A percentile compares a stretch with the other conserved stretches of the same genome.
These are phyloP conservation scores for Junonia oenone DNA, from an alignment of 2,888 invertebrate genomes.

Conservation along the genomic window DNA sequence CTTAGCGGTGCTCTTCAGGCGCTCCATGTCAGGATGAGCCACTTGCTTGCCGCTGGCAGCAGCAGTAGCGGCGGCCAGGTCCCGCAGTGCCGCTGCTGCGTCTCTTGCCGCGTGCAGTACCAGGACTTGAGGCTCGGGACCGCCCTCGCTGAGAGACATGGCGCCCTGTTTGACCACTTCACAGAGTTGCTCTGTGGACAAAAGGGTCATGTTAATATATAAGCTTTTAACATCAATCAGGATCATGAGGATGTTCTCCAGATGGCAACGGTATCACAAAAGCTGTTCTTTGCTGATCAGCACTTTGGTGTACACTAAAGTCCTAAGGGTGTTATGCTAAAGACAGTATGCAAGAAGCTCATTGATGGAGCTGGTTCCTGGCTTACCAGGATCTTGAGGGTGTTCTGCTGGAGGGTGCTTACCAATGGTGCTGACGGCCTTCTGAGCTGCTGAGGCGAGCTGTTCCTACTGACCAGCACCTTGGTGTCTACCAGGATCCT, in stretches of 20 bases:
- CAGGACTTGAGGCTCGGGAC: slow-evolving; percentile 98
- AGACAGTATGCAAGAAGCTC: too few relatives aligned
- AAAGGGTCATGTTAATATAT: too few relatives aligned
- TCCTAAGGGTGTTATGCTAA: too few relatives aligned
- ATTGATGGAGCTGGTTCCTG: too few relatives aligned
- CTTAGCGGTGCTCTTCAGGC: slow-evolving; percentile 89
- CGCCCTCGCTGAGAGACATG: slow-evolving; percentile 93
- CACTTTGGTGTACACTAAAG: too few relatives aligned
- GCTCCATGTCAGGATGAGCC: slow-evolving; percentile 96
- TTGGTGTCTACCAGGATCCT: too few relatives aligned
- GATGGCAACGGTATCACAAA: too few relatives aligned
- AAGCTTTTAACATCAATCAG: too few relatives aligned
- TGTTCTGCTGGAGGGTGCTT: too few relatives aligned
- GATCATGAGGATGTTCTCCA: too few relatives aligned
- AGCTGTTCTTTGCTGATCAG: too few relatives aligned
- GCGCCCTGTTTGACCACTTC: slow-evolving; percentile 99
- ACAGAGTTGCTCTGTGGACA: slow-evolving; percentile 94
- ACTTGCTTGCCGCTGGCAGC: slow-evolving; percentile 97
- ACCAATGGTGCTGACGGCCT: slow-evolving; percentile 96
- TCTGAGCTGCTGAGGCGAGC: slow-evolving; percentile 96
- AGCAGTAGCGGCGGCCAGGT: slow-evolving; percentile 98
- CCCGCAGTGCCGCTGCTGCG: slow-evolving; percentile 97
- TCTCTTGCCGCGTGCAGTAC: slow-evolving; percentile 98
- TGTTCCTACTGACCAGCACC: slow-evolving; percentile 98
- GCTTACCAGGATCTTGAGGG: too few relatives aligned